Evolutionary conservation across 2,113 vertebrate species (phyloP).

Genomic region (Sterrhoptilus dennistouni): DNA sequence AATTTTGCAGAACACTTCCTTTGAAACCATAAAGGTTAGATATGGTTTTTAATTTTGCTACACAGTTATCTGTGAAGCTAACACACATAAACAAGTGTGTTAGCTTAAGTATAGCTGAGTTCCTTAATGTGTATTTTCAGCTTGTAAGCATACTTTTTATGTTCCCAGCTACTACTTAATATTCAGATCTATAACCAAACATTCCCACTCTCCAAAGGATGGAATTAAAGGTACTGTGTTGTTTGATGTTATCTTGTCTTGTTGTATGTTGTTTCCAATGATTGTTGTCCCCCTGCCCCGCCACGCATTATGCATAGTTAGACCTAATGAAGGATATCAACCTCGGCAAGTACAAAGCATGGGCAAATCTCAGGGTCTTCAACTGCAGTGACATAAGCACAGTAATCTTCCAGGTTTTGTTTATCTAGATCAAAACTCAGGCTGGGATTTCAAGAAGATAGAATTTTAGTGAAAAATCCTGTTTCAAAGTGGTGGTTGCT

Average conservation of each 20-base stretch:
- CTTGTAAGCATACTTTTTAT: neutral
- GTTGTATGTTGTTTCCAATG: neutral
- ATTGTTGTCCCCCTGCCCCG: accelerated
- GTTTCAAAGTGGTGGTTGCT: neutral
- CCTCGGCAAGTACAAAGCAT: neutral
- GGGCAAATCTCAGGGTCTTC: neutral
- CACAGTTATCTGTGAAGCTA: neutral
- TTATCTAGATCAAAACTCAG: neutral
- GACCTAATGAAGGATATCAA: neutral
- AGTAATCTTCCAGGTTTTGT: neutral
- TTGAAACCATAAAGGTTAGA: neutral
- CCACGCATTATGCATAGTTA: neutral
- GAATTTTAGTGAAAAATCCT: neutral
- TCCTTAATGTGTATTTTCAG: neutral
- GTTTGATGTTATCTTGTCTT: neutral
- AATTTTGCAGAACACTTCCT: neutral
- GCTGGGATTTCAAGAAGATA: neutral
- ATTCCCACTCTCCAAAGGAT: neutral
- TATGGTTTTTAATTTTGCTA: neutral
- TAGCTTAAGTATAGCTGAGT: neutral
- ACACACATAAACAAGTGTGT: neutral
- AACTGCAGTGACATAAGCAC: neutral
- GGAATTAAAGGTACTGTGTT: neutral
- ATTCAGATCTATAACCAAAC: neutral
- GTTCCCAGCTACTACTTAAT: neutral